Percentiles rank a stretch among this genome's conserved stretches.
phyloP scores from a whole-genome alignment of 1,140 invertebrate genomes.

The Drosophila kanapiae region DNA sequence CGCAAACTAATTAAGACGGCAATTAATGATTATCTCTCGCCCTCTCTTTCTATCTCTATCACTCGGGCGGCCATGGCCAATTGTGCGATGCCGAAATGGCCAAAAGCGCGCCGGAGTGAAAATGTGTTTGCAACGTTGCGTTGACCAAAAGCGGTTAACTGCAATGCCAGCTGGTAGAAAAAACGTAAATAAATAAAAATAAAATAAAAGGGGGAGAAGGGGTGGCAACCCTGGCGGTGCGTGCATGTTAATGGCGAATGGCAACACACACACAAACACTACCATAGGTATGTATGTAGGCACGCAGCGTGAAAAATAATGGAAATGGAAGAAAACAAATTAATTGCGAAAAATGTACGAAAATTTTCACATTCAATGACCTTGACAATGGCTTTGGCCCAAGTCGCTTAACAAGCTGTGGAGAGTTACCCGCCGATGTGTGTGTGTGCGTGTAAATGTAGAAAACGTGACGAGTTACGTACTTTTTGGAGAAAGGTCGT shows the following conservation, averaged over 20 bases:
- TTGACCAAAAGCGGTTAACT: constrained; percentile 53
- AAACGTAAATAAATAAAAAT: constrained; percentile 30
- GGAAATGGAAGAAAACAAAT: constrained; percentile 59
- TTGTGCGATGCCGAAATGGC: constrained; percentile 41
- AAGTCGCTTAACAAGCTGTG: constrained; percentile 42
- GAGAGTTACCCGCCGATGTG: constrained; percentile 7
- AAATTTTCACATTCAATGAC: constrained; percentile 79
- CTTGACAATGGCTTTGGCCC: constrained; percentile 75
- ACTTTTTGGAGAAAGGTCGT: constrained; percentile 80
- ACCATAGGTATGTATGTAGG: background rate
- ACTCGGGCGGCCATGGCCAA: constrained; percentile 23
- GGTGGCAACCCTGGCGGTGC: constrained; percentile 14
- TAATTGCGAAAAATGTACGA: constrained; percentile 71
- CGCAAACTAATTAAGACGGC: constrained; percentile 52
- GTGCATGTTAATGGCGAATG: constrained; percentile 57
- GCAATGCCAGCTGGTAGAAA: constrained; percentile 28
- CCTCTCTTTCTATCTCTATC: background rate
- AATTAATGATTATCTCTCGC: constrained; percentile 43
- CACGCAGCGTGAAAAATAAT: constrained; percentile 41
- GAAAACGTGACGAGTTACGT: constrained; percentile 80
- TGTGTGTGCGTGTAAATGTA: constrained; percentile 52
- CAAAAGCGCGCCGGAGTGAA: constrained; percentile 58
- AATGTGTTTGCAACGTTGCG: constrained; percentile 58
- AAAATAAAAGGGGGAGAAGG: background rate
- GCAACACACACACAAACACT: constrained; percentile 25